These are phyloP conservation scores for Triops cancriformis DNA, from an alignment of 1,140 invertebrate species.

Conservation along the genomic window DNA sequence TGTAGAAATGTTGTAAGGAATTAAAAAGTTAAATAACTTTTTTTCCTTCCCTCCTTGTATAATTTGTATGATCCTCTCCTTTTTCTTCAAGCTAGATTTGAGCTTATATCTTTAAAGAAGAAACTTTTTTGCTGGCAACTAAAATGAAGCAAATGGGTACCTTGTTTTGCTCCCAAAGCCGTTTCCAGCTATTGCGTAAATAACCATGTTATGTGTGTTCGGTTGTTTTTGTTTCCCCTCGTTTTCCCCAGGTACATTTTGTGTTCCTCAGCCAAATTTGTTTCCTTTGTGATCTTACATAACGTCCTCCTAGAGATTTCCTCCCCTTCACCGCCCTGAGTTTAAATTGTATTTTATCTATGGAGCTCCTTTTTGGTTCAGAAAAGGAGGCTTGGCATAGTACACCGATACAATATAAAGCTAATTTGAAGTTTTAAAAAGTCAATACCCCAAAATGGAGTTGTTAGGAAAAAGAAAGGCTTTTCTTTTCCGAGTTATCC, in stretches of 20 bases:
- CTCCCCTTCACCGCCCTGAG: background rate
- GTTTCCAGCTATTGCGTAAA: slow-evolving; percentile 13
- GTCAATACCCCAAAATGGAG: too few relatives aligned
- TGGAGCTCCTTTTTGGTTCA: background rate
- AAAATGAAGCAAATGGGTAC: background rate
- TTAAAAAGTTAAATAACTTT: background rate
- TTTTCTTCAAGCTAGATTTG: background rate
- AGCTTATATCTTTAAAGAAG: background rate
- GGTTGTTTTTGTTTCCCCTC: background rate
- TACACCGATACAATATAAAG: background rate
- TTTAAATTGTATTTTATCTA: background rate
- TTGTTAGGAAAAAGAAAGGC: too few relatives aligned
- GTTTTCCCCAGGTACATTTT: background rate
- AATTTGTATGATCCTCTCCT: background rate
- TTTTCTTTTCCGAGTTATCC: background rate
- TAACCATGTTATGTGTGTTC: slow-evolving; percentile 7
- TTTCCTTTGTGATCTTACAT: background rate
- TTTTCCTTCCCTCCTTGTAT: background rate
- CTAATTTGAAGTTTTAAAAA: background rate
- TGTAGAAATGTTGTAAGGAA: background rate
- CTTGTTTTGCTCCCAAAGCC: background rate
- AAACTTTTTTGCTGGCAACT: background rate
- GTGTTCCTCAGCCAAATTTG: background rate
- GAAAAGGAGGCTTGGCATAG: background rate
- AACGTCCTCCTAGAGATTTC: background rate